These are phyloP conservation scores for Nezara viridula DNA, from an alignment of 2,888 invertebrate genomes.

Conservation along the genomic window DNA sequence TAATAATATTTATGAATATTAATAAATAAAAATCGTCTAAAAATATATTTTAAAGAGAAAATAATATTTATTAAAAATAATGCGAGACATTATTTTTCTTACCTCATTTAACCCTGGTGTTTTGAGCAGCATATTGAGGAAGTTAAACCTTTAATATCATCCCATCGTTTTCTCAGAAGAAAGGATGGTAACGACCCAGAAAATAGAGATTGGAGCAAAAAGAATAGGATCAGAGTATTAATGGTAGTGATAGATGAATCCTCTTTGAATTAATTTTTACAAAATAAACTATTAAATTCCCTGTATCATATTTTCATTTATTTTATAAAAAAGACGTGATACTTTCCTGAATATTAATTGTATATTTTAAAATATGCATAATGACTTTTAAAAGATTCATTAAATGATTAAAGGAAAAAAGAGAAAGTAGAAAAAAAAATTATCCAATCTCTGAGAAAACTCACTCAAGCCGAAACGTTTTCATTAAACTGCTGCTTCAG, in stretches of 20 bases:
- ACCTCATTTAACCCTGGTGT: not conserved
- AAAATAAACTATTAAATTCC: not conserved
- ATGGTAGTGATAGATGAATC: not conserved
- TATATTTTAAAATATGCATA: not conserved
- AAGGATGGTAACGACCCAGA: slow-evolving; percentile 3
- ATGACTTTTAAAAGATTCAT: not conserved
- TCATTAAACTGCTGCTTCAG: slow-evolving; percentile 40
- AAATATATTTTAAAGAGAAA: not conserved
- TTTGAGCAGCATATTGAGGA: not conserved
- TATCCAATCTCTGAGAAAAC: slow-evolving; percentile 22
- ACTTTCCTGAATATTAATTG: not conserved
- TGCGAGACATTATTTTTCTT: not conserved
- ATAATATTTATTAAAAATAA: not conserved
- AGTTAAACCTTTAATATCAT: not conserved
- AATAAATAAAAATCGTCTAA: not conserved
- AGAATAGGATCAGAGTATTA: not conserved
- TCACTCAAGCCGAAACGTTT: slow-evolving; percentile 5
- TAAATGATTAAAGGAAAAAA: not conserved
- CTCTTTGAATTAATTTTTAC: not conserved
- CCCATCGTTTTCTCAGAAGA: not conserved
- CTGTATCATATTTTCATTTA: not conserved
- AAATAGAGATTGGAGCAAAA: not conserved
- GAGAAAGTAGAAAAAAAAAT: not conserved
- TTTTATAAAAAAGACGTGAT: not conserved
- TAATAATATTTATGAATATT: no score